Evolutionary conservation across 2,113 vertebrate species (phyloP).

Genomic region (Megaceryle torquata): DNA sequence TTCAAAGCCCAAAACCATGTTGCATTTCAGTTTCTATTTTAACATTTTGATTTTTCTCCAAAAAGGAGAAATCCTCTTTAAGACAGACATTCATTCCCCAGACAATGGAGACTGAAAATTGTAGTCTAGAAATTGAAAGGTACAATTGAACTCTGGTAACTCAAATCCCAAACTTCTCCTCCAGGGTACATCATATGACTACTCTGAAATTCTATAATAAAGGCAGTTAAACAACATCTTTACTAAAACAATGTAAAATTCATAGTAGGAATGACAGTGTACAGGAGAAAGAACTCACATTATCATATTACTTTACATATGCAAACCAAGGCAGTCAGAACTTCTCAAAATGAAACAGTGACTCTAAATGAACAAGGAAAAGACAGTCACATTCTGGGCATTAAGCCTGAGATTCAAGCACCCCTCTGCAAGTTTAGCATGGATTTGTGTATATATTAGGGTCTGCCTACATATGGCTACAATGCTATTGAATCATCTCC

Average conservation of each 20-base stretch:
- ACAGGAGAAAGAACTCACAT: neutral
- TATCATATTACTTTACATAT: neutral
- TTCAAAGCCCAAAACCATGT: neutral
- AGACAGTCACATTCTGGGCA: neutral
- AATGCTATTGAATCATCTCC: neutral
- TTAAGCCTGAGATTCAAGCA: neutral
- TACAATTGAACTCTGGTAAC: neutral
- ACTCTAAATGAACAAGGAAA: neutral
- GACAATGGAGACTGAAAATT: neutral
- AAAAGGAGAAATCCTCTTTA: neutral
- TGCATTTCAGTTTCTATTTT: neutral
- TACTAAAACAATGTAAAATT: neutral
- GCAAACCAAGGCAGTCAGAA: neutral
- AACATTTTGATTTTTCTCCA: neutral
- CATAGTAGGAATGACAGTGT: neutral
- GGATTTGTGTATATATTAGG: neutral
- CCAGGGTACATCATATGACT: neutral
- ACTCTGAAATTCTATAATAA: neutral
- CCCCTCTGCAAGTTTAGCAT: neutral
- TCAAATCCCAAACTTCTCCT: neutral
- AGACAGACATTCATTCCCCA: neutral
- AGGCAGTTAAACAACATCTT: neutral
- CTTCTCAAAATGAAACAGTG: neutral
- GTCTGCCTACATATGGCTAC: neutral
- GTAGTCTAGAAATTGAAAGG: neutral